Evolutionary conservation across 1,140 invertebrate genomes (phyloP), one percentile per base, ranked within the genome.

Genomic region (Ectropis grisescens): DNA sequence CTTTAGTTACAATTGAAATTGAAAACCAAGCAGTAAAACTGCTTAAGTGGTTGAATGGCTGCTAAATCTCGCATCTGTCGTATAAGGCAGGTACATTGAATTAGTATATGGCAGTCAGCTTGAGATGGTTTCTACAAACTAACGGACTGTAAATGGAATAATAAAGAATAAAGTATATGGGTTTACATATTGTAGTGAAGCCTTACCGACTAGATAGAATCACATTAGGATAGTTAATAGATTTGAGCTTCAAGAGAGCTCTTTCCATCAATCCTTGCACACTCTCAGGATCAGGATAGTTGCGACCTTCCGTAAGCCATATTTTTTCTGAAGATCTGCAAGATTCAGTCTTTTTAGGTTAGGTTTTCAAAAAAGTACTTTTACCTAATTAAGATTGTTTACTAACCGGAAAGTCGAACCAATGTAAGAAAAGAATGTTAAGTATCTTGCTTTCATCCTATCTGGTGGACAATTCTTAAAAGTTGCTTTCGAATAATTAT

Each of bases 231-330:
- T 81, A 71, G 47, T 82, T 82, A 11, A 51, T 47, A 13, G 86
- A 82, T 11, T 48, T 57, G 16, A 89, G 34, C 33, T 56, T 68
- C 34, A 61, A 53, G 13, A 89, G 58, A 12, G 79, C 87, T 57
- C 84, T 58, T 78, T 91, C 89, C 47, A 90, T 48, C 32, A 84
- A 74, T 24, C 89, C 89, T 80, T 91, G 89, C 24, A 91, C 59
- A 11, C 86, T 85, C 42, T 85, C 83, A 5, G 82, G 72, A 40
- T 88, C 86, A 22, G 59, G 52, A 31, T 64, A 55, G 12, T 67
- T 58, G 6, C 37, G 46, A n/a, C 50, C 55, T 14, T 49, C 47
- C 46, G 66, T 76, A 5, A 76, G 31, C 71, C 71, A 76, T 41
- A 76, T 16, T 27, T 75, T 76, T 27, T 75, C 66, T 7, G 75